These are phyloP conservation scores for Oryzias sinensis DNA, from an alignment of 2,797 vertebrate species.

Conservation along the genomic window DNA sequence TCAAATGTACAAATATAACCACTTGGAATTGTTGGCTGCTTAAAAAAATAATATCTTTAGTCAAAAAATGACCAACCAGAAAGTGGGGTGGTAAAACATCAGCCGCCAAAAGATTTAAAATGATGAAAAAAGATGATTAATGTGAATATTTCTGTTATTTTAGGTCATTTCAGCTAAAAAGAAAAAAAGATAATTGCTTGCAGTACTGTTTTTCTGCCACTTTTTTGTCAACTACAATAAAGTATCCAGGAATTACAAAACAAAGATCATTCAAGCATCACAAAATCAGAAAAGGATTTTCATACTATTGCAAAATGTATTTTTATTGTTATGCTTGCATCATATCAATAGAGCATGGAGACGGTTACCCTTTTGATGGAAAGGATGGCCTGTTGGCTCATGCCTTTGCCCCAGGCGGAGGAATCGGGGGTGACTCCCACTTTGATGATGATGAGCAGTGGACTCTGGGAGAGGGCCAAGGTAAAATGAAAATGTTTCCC, in stretches of 20 bases:
- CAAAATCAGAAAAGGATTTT: background rate
- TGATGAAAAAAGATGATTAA: no score
- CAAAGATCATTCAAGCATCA: constrained; percentile 2
- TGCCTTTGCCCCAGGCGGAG: constrained; percentile 92
- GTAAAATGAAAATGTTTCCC: constrained; percentile 62
- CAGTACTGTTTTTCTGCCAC: constrained; percentile 18
- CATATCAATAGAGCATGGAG: constrained; percentile 87
- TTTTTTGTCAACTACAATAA: constrained; percentile 22
- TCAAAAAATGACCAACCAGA: no score
- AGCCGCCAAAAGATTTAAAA: no score
- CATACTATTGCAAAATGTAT: background rate
- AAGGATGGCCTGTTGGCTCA: constrained; percentile 98
- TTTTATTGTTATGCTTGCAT: background rate
- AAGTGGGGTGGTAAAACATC: no score
- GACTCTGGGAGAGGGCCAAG: constrained; percentile 97
- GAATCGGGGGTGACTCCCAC: constrained; percentile 97
- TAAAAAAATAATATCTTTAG: no score
- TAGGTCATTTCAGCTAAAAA: constrained; percentile 30
- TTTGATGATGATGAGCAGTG: constrained; percentile 98
- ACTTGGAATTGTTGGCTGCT: no score
- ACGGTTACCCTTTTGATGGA: constrained; percentile 97
- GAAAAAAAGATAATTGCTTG: constrained; percentile 28
- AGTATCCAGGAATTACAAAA: constrained; percentile 22
- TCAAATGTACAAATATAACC: no score
- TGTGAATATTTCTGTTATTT: background rate